Base-by-base conservation (phyloP, 1,140 invertebrate species). In the Hyposmocoma kahamanoa region DNA sequence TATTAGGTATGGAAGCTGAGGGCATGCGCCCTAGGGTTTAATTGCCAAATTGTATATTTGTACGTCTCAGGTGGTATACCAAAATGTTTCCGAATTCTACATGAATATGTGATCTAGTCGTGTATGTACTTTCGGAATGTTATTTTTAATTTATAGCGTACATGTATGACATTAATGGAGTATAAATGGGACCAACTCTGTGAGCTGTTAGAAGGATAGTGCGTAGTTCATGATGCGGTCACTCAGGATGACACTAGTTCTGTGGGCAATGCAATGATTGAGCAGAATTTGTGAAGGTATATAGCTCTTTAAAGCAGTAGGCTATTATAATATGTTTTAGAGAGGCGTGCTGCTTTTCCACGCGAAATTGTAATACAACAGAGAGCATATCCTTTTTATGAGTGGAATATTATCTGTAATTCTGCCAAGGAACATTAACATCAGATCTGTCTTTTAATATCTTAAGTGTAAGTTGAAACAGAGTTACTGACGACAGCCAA, bases 91-190 rank as follows among this genome's bases (percentile, higher is more conserved):
- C 82, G 82, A 85, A 85, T 85, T 79, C 78, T 85, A 73, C 82
- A 85, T 85, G 82, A 85, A 83, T 81, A 84, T 79, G 65, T 74
- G 68, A 83, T 85, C 82, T 83, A 85, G 82, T 83, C 82, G 67
- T 83, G 77, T 85, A 83, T 83, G 82, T 83, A 79, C 79, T 85
- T 85, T 85, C 82, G 82, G 82, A 85, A 82, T 81, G 77, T 68
- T 85, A 80, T 74, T 76, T 84, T 65, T 77, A 73, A 84, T 80
- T 82, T 78, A 72, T 83, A 83, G 70, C 63, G 57, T 76, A 75
- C 72, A 67, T 72, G 65, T 72, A 60, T 72, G 59, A 71, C 65
- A 65, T 76, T 67, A 67, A 69, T 69, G 66, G 72, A 72, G 75
- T 78, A 69, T 78, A 71, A 67, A 66, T 69, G 82, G 82, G 82